These are phyloP conservation scores for Macheiramphus alcinus DNA, from an alignment of 2,113 vertebrate species.

Conservation along the genomic window DNA sequence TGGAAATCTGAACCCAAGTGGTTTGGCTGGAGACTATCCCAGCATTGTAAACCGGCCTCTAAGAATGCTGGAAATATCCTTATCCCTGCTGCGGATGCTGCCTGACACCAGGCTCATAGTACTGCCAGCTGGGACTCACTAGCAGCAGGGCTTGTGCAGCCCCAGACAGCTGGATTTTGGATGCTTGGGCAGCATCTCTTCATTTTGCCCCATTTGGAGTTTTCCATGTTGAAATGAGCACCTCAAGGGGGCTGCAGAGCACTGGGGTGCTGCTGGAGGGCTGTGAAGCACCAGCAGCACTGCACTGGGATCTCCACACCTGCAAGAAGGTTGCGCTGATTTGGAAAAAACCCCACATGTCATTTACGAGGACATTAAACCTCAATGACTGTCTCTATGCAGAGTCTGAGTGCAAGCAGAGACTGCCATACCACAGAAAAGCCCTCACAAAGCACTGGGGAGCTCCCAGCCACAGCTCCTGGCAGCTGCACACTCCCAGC, in stretches of 20 bases:
- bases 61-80: neutral
- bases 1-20: neutral
- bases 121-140: neutral
- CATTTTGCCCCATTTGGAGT: neutral
- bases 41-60: neutral
- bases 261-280: neutral
- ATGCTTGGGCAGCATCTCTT: neutral
- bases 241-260: neutral
- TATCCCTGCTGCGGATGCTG: neutral
- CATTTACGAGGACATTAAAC: neutral
- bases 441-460: rapidly evolving
- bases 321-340: rapidly evolving
- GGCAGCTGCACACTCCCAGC: neutral
- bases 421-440: neutral
- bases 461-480: neutral
- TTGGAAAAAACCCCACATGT: rapidly evolving
- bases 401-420: neutral
- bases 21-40: constrained; percentile 5
- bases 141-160: neutral
- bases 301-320: neutral
- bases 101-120: neutral
- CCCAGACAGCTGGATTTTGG: neutral
- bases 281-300: neutral
- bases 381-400: neutral
- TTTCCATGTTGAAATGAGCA: neutral